Evolutionary conservation across 2,888 invertebrate genomes (phyloP).

Genomic region (Carcina quercana): DNA sequence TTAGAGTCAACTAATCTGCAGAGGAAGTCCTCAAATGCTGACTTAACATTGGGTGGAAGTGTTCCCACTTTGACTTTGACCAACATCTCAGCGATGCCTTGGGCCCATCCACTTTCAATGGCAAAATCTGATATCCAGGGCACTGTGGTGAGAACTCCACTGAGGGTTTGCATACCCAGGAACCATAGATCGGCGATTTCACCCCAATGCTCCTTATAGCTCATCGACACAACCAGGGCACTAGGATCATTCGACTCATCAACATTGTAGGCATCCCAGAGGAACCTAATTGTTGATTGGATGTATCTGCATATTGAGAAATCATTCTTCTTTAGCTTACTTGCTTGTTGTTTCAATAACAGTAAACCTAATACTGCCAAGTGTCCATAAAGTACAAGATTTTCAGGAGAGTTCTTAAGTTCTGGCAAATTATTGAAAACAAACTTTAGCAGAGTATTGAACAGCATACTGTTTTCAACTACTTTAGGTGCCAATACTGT

Average conservation of each 20-base stretch:
- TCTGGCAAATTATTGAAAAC: conserved; percentile 90
- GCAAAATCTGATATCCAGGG: conserved; percentile 95
- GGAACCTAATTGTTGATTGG: conserved; percentile 90
- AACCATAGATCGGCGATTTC: conserved; percentile 95
- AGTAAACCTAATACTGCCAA: conserved; percentile 87
- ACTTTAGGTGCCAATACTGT: conserved; percentile 90
- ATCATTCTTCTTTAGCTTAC: conserved; percentile 89
- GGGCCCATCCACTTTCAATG: conserved; percentile 95
- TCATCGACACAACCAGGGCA: conserved; percentile 87
- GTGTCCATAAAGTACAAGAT: conserved; percentile 90
- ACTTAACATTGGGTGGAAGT: conserved; percentile 87
- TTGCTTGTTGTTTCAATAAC: conserved; percentile 87
- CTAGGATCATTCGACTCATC: conserved; percentile 91
- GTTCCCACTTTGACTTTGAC: conserved; percentile 89
- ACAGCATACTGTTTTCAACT: conserved; percentile 84
- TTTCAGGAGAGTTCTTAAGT: conserved; percentile 86
- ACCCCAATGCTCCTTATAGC: conserved; percentile 91
- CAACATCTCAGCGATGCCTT: conserved; percentile 88
- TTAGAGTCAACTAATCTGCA: conserved; percentile 89
- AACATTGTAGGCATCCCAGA: conserved; percentile 94
- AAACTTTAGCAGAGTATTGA: conserved; percentile 87
- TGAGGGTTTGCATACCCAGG: conserved; percentile 94
- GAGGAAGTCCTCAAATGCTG: conserved; percentile 92
- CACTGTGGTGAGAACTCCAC: conserved; percentile 84
- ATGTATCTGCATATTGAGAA: conserved; percentile 92